Conservation (phyloP, 2,113 vertebrate species). For the Odocoileus hemionus region DNA sequence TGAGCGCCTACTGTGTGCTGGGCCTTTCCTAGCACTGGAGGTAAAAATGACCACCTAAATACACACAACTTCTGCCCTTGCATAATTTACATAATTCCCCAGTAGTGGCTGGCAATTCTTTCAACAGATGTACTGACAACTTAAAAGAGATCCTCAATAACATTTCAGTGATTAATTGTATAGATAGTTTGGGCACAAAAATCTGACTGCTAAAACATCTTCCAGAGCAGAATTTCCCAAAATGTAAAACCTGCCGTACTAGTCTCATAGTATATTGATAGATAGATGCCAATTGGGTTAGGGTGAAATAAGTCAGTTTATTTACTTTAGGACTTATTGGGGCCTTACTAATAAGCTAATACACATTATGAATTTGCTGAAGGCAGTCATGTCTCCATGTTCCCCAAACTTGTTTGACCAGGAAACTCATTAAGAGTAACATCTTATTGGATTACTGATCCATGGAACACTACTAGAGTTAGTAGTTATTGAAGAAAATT, state of each 20-base stretch:
- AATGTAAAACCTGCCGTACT: not conserved
- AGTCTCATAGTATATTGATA: not conserved
- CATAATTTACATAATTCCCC: not conserved
- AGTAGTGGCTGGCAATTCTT: not conserved
- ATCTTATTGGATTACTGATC: not conserved
- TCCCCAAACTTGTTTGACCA: not conserved
- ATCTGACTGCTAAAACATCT: not conserved
- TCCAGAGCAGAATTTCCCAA: not conserved
- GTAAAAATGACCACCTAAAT: not conserved
- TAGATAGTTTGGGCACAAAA: not conserved
- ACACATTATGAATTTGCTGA: not conserved
- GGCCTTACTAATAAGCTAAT: not conserved
- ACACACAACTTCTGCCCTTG: not conserved
- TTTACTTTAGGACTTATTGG: not conserved
- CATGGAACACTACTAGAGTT: not conserved
- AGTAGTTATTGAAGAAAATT: not conserved
- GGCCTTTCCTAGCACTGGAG: not conserved
- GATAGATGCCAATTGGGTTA: not conserved
- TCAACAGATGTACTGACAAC: not conserved
- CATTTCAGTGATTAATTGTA: not conserved
- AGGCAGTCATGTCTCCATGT: not conserved
- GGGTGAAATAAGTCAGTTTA: not conserved
- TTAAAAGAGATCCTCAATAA: not conserved
- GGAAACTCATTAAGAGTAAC: not conserved
- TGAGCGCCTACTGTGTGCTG: not conserved